Percentiles rank a stretch among this genome's conserved stretches.
Conservation (phyloP, 2,888 invertebrate species). For the Venustoraphidia nigricollis region DNA sequence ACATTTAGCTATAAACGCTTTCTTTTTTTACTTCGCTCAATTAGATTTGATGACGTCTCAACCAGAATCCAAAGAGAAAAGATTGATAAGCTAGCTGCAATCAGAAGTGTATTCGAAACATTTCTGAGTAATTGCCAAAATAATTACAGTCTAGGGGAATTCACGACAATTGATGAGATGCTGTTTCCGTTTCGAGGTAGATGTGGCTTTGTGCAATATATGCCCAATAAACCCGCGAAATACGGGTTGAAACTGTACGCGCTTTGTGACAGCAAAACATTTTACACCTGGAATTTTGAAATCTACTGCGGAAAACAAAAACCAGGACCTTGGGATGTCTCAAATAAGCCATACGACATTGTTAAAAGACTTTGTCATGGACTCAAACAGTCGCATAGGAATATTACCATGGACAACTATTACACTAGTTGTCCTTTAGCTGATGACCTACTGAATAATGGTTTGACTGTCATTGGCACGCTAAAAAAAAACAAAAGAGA, state of each 20-base stretch:
- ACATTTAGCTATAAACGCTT: constrained; percentile 16
- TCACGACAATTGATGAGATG: constrained; percentile 18
- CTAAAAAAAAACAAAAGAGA: too few species aligned
- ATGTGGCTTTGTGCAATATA: constrained; percentile 16
- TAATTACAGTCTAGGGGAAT: constrained; percentile 11
- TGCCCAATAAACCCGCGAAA: constrained; percentile 16
- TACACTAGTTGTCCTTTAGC: too few species aligned
- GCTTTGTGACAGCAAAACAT: constrained; percentile 13
- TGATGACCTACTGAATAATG: too few species aligned
- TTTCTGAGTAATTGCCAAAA: constrained; percentile 17
- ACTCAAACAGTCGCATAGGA: too few species aligned
- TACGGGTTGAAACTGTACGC: constrained; percentile 17
- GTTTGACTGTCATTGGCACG: too few species aligned
- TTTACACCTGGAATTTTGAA: constrained; percentile 15
- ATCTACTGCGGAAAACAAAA: constrained; percentile 14
- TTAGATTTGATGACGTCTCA: constrained; percentile 14
- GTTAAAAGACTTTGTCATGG: too few species aligned
- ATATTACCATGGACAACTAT: too few species aligned
- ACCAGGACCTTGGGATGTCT: too few species aligned
- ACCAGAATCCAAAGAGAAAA: constrained; percentile 8
- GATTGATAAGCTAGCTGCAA: constrained; percentile 14
- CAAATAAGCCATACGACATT: too few species aligned
- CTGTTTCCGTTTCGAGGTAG: constrained; percentile 14
- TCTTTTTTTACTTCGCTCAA: constrained; percentile 12
- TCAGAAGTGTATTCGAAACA: constrained; percentile 15